phyloP scores from a whole-genome alignment of 2,797 vertebrate genomes.

The Nannoperca australis region DNA sequence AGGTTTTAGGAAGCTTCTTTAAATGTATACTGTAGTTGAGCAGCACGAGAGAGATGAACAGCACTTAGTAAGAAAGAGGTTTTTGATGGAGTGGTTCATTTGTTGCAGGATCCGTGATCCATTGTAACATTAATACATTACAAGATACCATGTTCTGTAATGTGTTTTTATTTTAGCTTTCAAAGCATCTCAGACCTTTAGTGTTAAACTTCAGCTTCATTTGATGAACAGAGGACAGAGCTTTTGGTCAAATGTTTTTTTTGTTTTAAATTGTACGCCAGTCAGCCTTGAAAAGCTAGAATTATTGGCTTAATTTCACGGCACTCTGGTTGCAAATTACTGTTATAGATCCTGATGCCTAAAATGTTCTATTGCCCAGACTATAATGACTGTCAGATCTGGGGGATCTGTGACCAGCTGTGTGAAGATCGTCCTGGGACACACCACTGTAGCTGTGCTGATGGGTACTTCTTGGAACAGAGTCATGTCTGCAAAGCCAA shows the following conservation, averaged over 20 bases:
- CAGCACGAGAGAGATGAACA: not conserved
- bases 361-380: constrained; percentile 64
- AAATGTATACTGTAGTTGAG: not conserved
- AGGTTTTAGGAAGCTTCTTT: not conserved
- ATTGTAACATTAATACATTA: not conserved
- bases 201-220: not conserved
- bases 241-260: not conserved
- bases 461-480: constrained; percentile 83
- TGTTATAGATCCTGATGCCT: not conserved
- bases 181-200: not conserved
- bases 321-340: not conserved
- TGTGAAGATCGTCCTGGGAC: constrained; percentile 84
- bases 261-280: not conserved
- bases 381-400: constrained; percentile 85
- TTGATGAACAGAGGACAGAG: not conserved
- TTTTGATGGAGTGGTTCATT: not conserved
- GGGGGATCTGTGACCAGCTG: constrained; percentile 86
- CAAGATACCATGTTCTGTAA: not conserved
- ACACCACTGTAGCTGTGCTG: constrained; percentile 82
- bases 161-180: not conserved
- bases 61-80: not conserved
- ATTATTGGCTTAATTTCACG: not conserved
- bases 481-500: constrained; percentile 83
- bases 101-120: not conserved
- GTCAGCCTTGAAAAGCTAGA: not conserved